Conservation (phyloP, 2,113 vertebrate genomes). For the Peromyscus maniculatus region DNA sequence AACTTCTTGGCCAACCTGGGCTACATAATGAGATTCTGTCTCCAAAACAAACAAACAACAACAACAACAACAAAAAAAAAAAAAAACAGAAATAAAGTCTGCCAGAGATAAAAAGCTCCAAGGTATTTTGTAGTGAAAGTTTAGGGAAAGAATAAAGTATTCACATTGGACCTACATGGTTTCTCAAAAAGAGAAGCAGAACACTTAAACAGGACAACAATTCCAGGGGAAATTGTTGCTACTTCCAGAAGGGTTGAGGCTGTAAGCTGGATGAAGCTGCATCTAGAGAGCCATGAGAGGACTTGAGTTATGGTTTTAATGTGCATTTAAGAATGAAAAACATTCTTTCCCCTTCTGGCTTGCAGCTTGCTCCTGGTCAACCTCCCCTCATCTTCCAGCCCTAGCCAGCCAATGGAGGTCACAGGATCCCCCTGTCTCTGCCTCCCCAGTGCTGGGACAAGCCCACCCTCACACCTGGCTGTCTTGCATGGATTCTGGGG, state of each 20-base stretch:
- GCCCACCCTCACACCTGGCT: not conserved
- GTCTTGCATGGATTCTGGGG: not conserved
- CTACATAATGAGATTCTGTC: not conserved
- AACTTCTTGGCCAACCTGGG: not conserved
- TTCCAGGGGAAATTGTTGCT: not conserved
- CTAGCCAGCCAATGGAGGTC: not conserved
- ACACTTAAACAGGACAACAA: not conserved
- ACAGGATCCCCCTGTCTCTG: not conserved
- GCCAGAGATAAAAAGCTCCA: not conserved
- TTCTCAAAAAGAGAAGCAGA: not conserved
- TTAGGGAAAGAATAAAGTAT: not conserved
- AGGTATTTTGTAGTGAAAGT: not conserved
- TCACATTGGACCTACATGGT: not conserved
- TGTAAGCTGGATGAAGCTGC: not conserved
- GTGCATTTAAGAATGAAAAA: not conserved
- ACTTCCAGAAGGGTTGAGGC: not conserved
- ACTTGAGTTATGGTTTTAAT: not conserved
- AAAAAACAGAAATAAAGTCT: not conserved
- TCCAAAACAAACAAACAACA: not conserved
- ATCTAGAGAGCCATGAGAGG: not conserved
- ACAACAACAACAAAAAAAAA: too few species aligned
- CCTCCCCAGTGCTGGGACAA: not conserved
- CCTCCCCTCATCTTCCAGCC: not conserved
- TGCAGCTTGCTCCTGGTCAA: not conserved
- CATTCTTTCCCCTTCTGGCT: not conserved